Conservation (phyloP, 2,797 vertebrate species). For the Bradypus variegatus region DNA sequence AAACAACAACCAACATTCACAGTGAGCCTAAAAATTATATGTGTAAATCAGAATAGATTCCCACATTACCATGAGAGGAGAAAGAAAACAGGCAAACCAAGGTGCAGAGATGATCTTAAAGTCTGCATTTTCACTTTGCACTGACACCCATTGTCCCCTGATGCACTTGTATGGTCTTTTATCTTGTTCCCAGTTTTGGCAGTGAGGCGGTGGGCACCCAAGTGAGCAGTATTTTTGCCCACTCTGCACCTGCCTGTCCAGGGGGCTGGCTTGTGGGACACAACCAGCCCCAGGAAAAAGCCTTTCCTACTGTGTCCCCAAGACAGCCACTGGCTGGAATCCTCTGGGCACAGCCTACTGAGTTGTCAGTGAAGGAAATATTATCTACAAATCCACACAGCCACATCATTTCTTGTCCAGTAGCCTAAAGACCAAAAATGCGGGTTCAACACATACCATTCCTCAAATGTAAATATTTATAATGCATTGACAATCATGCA, state of each 20-base stretch:
- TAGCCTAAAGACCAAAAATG: constrained; percentile 43
- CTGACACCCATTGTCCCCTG: neutral
- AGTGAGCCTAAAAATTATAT: neutral
- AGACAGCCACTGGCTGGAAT: neutral
- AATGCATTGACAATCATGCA: constrained; percentile 47
- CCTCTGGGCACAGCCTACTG: neutral
- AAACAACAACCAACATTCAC: constrained; percentile 1
- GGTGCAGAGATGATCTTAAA: neutral
- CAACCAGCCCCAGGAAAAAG: neutral
- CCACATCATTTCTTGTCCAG: constrained; percentile 11
- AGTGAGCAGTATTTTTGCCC: neutral
- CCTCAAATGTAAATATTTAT: constrained; percentile 29
- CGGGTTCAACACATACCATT: constrained; percentile 35
- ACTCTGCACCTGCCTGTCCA: neutral
- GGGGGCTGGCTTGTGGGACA: neutral
- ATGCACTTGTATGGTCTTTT: neutral
- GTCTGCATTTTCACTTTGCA: neutral
- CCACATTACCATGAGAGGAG: neutral
- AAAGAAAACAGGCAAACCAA: neutral
- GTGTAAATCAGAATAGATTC: neutral
- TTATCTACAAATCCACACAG: constrained; percentile 49
- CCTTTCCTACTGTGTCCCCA: neutral
- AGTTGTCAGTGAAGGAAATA: constrained; percentile 17
- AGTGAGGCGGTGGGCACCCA: neutral
- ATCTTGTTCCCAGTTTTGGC: neutral